A percentile compares a stretch with the other conserved stretches of the same genome.
Evolutionary conservation across 2,888 invertebrate genomes (phyloP).

Genomic region (Drosophila borealis): DNA sequence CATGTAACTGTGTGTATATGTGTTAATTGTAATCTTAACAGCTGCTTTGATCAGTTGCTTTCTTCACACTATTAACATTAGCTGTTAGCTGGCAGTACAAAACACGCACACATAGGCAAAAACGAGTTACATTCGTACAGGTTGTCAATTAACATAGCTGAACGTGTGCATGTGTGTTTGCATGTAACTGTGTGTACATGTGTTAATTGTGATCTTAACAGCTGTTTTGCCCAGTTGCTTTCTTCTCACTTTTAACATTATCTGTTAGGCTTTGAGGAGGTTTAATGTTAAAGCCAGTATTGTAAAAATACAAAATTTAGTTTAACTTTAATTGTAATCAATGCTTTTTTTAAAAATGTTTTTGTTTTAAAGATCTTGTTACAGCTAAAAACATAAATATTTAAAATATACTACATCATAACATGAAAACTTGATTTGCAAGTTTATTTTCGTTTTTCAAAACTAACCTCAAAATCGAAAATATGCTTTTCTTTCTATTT

Average conservation of each 20-base stretch:
- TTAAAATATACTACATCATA: too few relatives aligned
- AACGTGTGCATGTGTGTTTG: background rate
- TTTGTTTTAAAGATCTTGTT: too few relatives aligned
- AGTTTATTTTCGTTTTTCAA: too few relatives aligned
- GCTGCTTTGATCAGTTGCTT: too few relatives aligned
- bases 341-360: background rate
- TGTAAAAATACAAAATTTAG: background rate
- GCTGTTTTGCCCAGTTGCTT: too few relatives aligned
- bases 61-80: background rate
- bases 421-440: too few relatives aligned
- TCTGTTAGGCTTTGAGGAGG: background rate
- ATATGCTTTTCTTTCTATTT: too few relatives aligned
- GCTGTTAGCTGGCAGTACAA: too few relatives aligned
- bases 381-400: too few relatives aligned
- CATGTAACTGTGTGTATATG: background rate
- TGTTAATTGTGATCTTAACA: background rate
- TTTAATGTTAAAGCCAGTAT: background rate
- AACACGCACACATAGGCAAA: background rate
- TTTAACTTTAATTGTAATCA: background rate
- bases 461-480: too few relatives aligned
- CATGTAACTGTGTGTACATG: background rate
- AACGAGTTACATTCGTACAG: conserved; percentile 14
- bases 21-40: background rate
- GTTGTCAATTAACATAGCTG: conserved; percentile 4
- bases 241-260: background rate